Evolutionary conservation across 92 coral and sea anemone species (phyloP), one percentile per base, ranked within the genome.

Genomic region (Phymanthus crucifer): DNA sequence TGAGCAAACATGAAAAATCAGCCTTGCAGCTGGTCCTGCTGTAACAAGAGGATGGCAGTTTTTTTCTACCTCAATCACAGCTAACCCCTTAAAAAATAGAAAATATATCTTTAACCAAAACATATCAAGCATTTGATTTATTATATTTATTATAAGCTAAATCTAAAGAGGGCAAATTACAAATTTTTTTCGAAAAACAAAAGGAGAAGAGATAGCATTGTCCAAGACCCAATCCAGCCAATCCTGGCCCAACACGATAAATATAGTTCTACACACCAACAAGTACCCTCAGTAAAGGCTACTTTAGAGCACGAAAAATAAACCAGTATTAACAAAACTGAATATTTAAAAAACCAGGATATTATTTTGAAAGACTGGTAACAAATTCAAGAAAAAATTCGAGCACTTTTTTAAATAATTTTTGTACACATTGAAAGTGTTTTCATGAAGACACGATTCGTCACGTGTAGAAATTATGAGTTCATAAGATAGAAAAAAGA

Each of bases 1-100:
- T 70, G 46, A 36, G 36, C 46, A 73, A 40, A 38, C 75, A 71
- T 67, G 3, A 67, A 67, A 32, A 67, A 3, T 64, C 69, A 64
- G 21, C 31, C 36, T 10, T 67, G 43, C 43, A 32, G 72, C 72
- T 36, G 72, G 43, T n/a, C n/a, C n/a, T n/a, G n/a, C n/a, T 67
- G 21, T 67, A 29, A 19, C 8, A n/a, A 54, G 27, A 21, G 29
- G 64, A 14, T 54, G 64, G 64, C 1, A 26, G 10, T 1, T 54
- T 54, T 9, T 10, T 17, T 10, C 5, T 10, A 50, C 4, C 3
- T 24, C 29, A 54, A 54, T 54, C 64, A 54, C 21, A 19, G 14
- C 2, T 54, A n/a, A 32, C 16, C 18, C 73, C 14, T 27, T 38
- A 68, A 54, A 54, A 54, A 54, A 54, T 4, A 6, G 10, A 4